Evolutionary conservation across 1,140 invertebrate species (phyloP).

Genomic region (Brachionus plicatilis): DNA sequence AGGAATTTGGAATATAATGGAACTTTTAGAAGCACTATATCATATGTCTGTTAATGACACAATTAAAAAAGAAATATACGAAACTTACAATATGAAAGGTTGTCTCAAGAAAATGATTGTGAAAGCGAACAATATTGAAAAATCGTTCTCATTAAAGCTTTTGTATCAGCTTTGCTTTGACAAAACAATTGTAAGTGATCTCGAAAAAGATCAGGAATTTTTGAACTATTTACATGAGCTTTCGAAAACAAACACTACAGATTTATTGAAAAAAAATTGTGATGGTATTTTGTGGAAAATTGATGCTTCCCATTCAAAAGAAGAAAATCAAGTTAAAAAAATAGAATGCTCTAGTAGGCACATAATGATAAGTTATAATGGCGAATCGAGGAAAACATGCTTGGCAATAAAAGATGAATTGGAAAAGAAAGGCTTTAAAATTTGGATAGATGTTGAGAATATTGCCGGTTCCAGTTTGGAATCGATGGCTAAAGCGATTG

Average conservation of each 20-base stretch:
- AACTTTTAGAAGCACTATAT: background rate
- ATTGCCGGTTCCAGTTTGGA: conserved; percentile 46
- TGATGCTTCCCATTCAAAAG: background rate
- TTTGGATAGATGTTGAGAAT: conserved; percentile 44
- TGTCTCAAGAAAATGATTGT: background rate
- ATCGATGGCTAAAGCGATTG: conserved; percentile 54
- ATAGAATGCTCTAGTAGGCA: background rate
- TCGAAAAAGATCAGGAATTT: background rate
- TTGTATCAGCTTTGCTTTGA: background rate
- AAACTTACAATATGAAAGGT: background rate
- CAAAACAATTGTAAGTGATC: background rate
- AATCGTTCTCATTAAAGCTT: background rate
- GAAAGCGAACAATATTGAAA: background rate
- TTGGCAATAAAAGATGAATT: background rate
- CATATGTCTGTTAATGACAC: background rate
- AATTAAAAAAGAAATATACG: conserved; percentile 1
- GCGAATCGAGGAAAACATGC: background rate
- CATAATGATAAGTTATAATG: conserved; percentile 22
- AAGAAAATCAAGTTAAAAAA: background rate
- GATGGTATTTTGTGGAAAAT: conserved; percentile 27
- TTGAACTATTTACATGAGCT: background rate
- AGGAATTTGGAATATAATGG: background rate
- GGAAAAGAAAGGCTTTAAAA: background rate
- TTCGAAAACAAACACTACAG: background rate
- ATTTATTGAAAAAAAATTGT: background rate